Base-by-base conservation (phyloP, 2,113 vertebrate species). In the Anolis sagrei region DNA sequence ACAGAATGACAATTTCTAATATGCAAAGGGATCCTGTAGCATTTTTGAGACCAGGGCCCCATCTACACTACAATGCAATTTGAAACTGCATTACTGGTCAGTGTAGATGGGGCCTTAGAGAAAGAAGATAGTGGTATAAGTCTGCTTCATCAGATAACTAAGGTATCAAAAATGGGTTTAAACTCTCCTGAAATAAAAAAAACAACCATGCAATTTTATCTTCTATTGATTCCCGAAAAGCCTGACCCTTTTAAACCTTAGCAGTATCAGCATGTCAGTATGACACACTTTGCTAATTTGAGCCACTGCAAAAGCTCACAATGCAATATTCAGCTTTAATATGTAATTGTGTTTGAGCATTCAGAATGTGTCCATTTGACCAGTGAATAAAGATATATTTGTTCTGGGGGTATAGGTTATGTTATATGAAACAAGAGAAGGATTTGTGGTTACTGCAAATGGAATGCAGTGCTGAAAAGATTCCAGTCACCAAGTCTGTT, bases 301-400 rank as follows among this genome's bases (percentile, higher is more conserved):
- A 85, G 44, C 73, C 16, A 49, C 64, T 62, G 39, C 18, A 78
- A 81, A 85, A 51, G 25, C 16, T 16, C 62, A 54, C 8, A 34
- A 18, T n/a, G 36, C 18, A 74, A n/a, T 58, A 18, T 48, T 82
- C 72, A 32, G 13, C 51, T 73, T 79, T 68, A 72, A 78, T 32
- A 62, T 78, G 44, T 39, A 54, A 4, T 25, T 4, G 14, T 72
- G 36, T 66, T 72, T 6, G 48, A 84, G 23, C 36, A 34, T 70
- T 81, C 2, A 27, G 36, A 64, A 13, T 81, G 6, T 54, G n/a
- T 44, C 32, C 29, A 78, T 87, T 81, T 80, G 54, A 87, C 79
- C 61, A 64, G 21, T 58, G 44, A 73, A 88, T 79, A 79, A 84
- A 88, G 81, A 80, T 23, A 83, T 84, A 78, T 82, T 88, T 89